phyloP scores from a whole-genome alignment of 2,113 vertebrate species.

The Saccopteryx leptura region DNA sequence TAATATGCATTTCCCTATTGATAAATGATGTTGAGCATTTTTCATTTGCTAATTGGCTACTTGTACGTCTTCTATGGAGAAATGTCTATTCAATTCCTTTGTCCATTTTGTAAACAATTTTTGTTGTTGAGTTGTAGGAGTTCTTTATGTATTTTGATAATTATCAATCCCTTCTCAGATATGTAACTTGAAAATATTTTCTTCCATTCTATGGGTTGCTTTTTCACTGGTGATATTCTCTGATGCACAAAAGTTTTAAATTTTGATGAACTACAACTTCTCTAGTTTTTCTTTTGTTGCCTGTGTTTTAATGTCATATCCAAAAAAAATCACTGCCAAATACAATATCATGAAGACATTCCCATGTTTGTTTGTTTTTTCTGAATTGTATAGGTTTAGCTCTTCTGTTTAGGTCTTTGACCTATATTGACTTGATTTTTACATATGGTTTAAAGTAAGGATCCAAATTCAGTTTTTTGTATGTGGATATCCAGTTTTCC shows the following conservation, averaged over 20 bases:
- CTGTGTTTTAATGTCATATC: background rate
- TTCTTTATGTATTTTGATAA: background rate
- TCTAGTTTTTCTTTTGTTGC: background rate
- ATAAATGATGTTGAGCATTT: background rate
- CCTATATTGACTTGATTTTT: too few species aligned
- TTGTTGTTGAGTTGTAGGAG: background rate
- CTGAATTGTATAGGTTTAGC: too few species aligned
- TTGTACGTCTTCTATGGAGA: too few species aligned
- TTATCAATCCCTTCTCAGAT: background rate
- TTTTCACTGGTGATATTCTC: background rate
- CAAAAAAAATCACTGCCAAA: too few species aligned
- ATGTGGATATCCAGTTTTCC: background rate
- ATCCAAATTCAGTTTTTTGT: too few species aligned
- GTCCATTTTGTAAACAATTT: too few species aligned
- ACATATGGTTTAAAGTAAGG: too few species aligned
- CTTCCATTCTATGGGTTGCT: background rate
- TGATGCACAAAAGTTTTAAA: background rate
- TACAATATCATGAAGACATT: too few species aligned
- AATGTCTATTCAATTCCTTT: too few species aligned
- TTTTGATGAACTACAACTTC: background rate
- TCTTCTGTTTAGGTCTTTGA: too few species aligned
- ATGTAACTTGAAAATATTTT: slow-evolving; percentile 13
- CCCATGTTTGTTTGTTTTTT: too few species aligned
- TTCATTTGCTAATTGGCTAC: background rate
- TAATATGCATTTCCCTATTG: background rate